phyloP scores from a whole-genome alignment of 1,140 invertebrate genomes.

The Cotesia typhae region DNA sequence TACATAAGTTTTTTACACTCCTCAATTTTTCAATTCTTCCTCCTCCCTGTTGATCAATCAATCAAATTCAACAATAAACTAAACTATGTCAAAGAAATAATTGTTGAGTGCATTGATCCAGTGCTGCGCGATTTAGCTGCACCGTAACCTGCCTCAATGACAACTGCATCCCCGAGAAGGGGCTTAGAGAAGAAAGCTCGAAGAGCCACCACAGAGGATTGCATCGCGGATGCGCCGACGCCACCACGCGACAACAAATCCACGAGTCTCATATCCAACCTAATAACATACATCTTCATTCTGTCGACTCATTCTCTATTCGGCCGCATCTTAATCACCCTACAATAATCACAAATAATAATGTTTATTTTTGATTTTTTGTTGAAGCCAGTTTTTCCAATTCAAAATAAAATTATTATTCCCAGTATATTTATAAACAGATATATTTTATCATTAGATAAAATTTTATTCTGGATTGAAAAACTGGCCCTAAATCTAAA shows the following conservation, averaged over 20 bases:
- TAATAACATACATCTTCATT: neutral
- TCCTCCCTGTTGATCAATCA: too few species aligned
- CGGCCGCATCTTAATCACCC: too few species aligned
- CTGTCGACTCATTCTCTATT: neutral
- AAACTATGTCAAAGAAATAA: neutral
- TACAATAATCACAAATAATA: neutral
- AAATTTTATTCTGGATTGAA: too few species aligned
- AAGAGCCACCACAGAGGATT: conserved; percentile 10
- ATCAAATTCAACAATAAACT: neutral
- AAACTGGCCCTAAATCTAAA: too few species aligned
- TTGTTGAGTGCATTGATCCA: conserved; percentile 36
- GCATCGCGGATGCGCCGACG: conserved; percentile 28
- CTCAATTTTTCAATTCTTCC: neutral
- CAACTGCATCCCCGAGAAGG: conserved; percentile 44
- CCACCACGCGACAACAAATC: conserved; percentile 26
- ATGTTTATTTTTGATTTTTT: neutral
- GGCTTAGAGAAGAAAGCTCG: conserved; percentile 1
- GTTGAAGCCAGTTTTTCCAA: too few species aligned
- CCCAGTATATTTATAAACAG: too few species aligned
- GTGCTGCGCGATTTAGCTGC: conserved; percentile 44
- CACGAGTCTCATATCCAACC: conserved; percentile 1
- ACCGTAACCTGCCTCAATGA: conserved; percentile 56
- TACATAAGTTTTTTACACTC: neutral
- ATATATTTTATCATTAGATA: too few species aligned
- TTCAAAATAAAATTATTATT: too few species aligned